Base-by-base conservation (phyloP, 2,113 vertebrate species). In the Pan paniscus region DNA sequence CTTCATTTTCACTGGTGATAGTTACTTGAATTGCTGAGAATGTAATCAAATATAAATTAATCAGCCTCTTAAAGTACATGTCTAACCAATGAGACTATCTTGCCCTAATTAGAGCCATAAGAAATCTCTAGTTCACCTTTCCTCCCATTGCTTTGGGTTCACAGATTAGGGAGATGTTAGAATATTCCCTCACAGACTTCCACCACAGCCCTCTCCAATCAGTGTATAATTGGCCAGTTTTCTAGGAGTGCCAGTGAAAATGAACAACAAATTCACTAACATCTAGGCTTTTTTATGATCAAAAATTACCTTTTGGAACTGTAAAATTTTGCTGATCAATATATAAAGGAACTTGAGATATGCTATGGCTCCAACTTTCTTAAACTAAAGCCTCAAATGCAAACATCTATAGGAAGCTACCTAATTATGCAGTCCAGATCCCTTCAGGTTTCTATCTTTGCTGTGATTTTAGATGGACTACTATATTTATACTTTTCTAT, bases 331-430 rank as follows among this genome's bases (percentile, higher is more conserved):
- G 30, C n/a, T 83, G n/a, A 82, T 93, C 18, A 27, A 93, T 57
- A 93, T 38, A 90, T 23, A 73, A 5, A 22, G 2, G 27, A 88
- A 82, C 3, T 11, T 87, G 25, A 48, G 35, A 3, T 7, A 86
- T 84, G 13, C 1, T 18, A 57, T 55, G 43, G 12, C 17, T 93
- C 32, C 73, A 72, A 72, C 35, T 76, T 84, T 90, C 48, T 81
- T 95, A 89, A 43, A 83, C 43, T 83, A 91, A 83, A 57, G 68
- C 8, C 23, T 59, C 88, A 94, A 92, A 93, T 90, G 25, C 67
- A 85, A 88, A 12, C 82, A 89, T 61, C 38, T 87, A 9, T 6
- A 86, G 46, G 23, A 72, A 46, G n/a, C 75, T 46, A 59, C 4
- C 9, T 78, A 61, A 35, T 83, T 82, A 16, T 46, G 3, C 30